phyloP scores from a whole-genome alignment of 2,113 vertebrate species.

The Chrysochloris asiatica region DNA sequence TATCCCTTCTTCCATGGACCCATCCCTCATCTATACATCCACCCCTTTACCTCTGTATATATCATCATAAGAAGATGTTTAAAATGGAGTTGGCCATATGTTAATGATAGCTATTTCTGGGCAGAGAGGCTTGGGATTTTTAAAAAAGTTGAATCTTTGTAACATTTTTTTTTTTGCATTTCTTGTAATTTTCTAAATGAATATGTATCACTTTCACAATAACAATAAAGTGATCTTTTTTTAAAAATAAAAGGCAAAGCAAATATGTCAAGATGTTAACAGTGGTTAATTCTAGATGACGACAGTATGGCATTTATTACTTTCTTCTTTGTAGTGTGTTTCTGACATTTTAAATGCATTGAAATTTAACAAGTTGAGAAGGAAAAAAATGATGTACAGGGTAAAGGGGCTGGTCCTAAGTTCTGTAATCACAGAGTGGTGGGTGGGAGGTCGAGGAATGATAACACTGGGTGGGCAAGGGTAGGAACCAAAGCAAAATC shows the following conservation, averaged over 20 bases:
- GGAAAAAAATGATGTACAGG: background rate
- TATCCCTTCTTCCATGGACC: background rate
- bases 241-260: constrained; percentile 54
- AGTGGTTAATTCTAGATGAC: background rate
- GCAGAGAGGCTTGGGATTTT: background rate
- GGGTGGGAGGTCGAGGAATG: background rate
- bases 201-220: constrained; percentile 60
- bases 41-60: background rate
- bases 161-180: constrained; percentile 14
- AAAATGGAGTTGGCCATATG: constrained; percentile 22
- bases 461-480: rapidly evolving
- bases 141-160: constrained; percentile 39
- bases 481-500: background rate
- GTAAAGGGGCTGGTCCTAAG: background rate
- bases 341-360: constrained; percentile 39
- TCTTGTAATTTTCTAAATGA: constrained; percentile 59
- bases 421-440: background rate
- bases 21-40: background rate
- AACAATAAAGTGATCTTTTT: constrained; percentile 53
- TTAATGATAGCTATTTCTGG: constrained; percentile 55
- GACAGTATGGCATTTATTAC: background rate
- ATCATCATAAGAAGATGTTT: background rate
- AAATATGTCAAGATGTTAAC: constrained; percentile 11
- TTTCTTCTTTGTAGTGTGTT: constrained; percentile 58
- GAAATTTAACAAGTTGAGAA: constrained; percentile 17